Conservation (phyloP, 2,888 invertebrate genomes). For the Opisthograptis luteolata region DNA sequence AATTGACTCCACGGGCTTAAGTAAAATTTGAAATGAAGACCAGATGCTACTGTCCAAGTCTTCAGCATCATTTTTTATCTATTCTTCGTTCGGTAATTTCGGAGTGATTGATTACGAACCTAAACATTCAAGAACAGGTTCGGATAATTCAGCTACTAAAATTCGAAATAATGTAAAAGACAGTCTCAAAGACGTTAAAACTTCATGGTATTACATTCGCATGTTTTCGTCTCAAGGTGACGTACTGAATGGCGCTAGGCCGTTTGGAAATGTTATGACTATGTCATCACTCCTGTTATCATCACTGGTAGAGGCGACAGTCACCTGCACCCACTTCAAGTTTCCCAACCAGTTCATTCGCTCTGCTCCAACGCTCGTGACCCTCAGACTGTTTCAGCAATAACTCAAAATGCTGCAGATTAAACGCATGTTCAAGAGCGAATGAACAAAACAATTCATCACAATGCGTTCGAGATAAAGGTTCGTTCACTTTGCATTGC, state of each 20-base stretch:
- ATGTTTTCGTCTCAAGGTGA: slow-evolving; percentile 14
- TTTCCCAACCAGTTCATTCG: neutral
- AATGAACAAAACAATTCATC: slow-evolving; percentile 13
- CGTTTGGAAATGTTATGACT: slow-evolving; percentile 8
- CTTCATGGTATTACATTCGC: no score
- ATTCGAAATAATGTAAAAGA: no score
- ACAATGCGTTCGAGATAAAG: slow-evolving; percentile 21
- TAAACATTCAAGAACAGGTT: no score
- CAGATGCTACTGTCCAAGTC: no score
- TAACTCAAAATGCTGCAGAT: neutral
- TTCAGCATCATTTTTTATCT: no score
- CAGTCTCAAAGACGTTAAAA: no score
- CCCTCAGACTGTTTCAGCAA: neutral
- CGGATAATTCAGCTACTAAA: no score
- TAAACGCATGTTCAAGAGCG: slow-evolving; percentile 6
- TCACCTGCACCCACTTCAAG: neutral
- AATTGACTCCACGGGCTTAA: no score
- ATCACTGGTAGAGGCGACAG: neutral
- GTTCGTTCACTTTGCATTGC: slow-evolving; percentile 24
- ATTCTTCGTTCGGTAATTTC: no score
- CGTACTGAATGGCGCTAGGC: neutral
- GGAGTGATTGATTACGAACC: no score
- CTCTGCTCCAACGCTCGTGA: neutral
- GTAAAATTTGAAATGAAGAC: no score
- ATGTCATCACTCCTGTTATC: slow-evolving; percentile 3